phyloP scores from a whole-genome alignment of 2,113 vertebrate genomes.

The Sylvia atricapilla region DNA sequence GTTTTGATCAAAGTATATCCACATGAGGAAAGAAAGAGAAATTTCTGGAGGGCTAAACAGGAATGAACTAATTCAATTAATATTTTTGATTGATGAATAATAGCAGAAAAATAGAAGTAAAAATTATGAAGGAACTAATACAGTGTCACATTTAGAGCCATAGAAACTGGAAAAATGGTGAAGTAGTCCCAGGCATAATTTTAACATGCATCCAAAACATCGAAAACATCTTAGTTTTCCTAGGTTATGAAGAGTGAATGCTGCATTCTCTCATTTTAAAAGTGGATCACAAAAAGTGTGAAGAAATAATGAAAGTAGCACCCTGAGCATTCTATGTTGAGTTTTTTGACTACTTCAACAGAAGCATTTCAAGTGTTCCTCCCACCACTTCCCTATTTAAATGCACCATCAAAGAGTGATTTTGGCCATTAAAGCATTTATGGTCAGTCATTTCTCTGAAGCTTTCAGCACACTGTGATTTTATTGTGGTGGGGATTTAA shows the following conservation, averaged over 20 bases:
- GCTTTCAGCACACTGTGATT: neutral
- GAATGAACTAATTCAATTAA: slow-evolving; percentile 19
- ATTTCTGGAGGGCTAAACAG: neutral
- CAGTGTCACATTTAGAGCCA: neutral
- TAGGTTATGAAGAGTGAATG: neutral
- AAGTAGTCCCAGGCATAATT: neutral
- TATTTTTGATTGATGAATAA: slow-evolving; percentile 38
- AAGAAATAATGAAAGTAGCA: neutral
- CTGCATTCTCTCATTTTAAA: neutral
- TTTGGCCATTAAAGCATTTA: neutral
- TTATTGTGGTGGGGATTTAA: neutral
- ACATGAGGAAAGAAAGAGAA: neutral
- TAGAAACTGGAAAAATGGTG: neutral
- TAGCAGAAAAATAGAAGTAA: neutral
- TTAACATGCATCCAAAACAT: neutral
- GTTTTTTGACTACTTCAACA: neutral
- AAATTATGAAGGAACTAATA: neutral
- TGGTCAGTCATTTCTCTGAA: neutral
- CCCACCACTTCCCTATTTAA: neutral
- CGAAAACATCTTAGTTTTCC: neutral
- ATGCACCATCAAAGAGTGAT: neutral
- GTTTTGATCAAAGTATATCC: neutral
- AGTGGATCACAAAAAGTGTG: neutral
- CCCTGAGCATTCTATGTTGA: neutral
- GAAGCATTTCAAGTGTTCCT: neutral